phyloP scores from a whole-genome alignment of 1,140 invertebrate genomes.

The Leptinotarsa undecemlineata region DNA sequence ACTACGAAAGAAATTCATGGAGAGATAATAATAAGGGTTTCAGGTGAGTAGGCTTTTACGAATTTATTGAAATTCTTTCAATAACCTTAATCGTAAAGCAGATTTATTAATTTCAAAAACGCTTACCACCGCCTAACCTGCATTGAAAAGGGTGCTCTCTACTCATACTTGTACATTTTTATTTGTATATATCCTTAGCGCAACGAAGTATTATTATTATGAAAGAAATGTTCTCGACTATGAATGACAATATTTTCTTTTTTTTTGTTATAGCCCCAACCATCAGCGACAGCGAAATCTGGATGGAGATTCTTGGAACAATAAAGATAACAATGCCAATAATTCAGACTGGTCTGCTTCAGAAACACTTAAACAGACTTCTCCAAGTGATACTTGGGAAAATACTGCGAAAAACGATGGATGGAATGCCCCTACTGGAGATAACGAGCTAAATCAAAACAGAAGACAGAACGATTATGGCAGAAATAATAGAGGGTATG shows the following conservation, averaged over 20 bases:
- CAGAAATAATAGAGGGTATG: conserved; percentile 14
- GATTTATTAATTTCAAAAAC: no score
- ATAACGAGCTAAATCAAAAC: conserved; percentile 2
- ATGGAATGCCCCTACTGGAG: conserved; percentile 4
- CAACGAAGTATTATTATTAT: no score
- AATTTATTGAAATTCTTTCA: no score
- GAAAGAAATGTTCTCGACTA: no score
- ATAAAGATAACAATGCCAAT: conserved; percentile 17
- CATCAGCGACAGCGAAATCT: conserved; percentile 21
- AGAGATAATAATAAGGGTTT: conserved; percentile 45
- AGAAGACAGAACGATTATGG: conserved; percentile 25
- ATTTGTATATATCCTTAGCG: no score
- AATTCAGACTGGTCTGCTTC: conserved; percentile 11
- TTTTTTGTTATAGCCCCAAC: conserved; percentile 18
- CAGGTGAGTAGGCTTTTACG: conserved; percentile 32
- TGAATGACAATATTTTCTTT: no score
- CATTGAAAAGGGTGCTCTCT: no score
- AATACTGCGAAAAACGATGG: conserved; percentile 12
- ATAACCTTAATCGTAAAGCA: no score
- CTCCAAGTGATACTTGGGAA: not conserved
- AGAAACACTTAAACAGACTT: not conserved
- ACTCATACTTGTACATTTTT: no score
- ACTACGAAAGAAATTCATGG: conserved; percentile 38
- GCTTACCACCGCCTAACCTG: no score
- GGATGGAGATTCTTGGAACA: conserved; percentile 23